phyloP scores from a whole-genome alignment of 1,140 invertebrate genomes.

The Calycopis cecrops region DNA sequence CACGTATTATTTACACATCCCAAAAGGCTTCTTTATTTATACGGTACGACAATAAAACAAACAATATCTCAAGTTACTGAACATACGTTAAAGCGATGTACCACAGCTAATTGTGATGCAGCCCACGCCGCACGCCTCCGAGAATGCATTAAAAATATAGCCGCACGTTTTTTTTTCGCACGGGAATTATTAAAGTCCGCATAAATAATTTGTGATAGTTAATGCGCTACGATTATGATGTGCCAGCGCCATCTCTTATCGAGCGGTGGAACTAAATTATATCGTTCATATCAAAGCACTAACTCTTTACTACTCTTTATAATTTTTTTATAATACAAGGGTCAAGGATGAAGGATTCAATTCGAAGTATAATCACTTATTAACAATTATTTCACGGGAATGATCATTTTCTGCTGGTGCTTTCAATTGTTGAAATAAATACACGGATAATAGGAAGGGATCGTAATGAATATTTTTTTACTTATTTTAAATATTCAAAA shows the following conservation, averaged over 20 bases:
- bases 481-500: too few relatives aligned
- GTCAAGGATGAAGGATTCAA: too few relatives aligned
- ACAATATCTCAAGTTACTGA: constrained; percentile 36
- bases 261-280: constrained; percentile 1
- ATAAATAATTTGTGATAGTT: constrained; percentile 49
- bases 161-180: constrained; percentile 52
- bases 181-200: constrained; percentile 46
- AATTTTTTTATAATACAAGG: too few relatives aligned
- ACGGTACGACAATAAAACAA: constrained; percentile 21
- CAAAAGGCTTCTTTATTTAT: constrained; percentile 4
- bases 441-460: too few relatives aligned
- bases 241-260: constrained; percentile 22
- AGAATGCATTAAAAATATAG: constrained; percentile 64
- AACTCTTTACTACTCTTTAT: too few relatives aligned
- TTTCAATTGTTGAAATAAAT: too few relatives aligned
- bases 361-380: too few relatives aligned
- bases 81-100: constrained; percentile 39
- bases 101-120: constrained; percentile 53
- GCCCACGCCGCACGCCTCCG: constrained; percentile 48
- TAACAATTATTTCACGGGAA: too few relatives aligned
- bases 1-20: not conserved
- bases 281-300: not conserved
- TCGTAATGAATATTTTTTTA: too few relatives aligned
- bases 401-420: not conserved
- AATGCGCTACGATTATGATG: constrained; percentile 43